Conservation (phyloP, 2,113 vertebrate genomes). For the Tiliqua scincoides region DNA sequence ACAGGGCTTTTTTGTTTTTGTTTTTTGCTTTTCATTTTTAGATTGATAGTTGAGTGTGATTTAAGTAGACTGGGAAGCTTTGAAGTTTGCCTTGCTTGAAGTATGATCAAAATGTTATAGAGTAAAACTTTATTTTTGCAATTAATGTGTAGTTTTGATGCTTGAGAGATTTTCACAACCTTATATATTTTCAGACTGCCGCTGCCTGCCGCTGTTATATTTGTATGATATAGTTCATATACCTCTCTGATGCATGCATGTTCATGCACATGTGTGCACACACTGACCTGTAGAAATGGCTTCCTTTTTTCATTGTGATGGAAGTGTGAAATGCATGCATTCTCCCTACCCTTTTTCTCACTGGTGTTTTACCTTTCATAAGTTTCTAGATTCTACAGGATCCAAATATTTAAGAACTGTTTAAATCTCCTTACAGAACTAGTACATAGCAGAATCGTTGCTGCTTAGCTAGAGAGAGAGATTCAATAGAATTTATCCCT, state of each 20-base stretch:
- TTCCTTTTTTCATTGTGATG: background rate
- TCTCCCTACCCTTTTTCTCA: background rate
- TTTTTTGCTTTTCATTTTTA: slow-evolving; percentile 33
- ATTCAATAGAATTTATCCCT: background rate
- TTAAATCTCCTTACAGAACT: background rate
- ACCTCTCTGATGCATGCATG: slow-evolving; percentile 18
- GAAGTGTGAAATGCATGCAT: background rate
- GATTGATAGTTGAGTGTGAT: slow-evolving; percentile 40
- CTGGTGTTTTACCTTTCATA: background rate
- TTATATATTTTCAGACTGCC: slow-evolving; percentile 68
- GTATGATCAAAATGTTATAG: slow-evolving; percentile 73
- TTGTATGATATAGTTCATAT: slow-evolving; percentile 56
- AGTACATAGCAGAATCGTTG: background rate
- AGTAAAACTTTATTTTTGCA: slow-evolving; percentile 82
- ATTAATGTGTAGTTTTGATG: slow-evolving; percentile 75
- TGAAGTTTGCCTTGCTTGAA: slow-evolving; percentile 70
- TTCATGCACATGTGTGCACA: background rate
- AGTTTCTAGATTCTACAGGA: background rate
- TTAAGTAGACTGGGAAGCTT: slow-evolving; percentile 56
- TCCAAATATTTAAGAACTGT: background rate
- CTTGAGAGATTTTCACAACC: slow-evolving; percentile 66
- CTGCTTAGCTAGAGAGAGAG: background rate
- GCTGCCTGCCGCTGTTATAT: slow-evolving; percentile 62
- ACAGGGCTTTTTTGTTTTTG: background rate
- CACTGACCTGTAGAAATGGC: background rate